phyloP scores from a whole-genome alignment of 2,888 invertebrate species.

The Halocaridina rubra region DNA sequence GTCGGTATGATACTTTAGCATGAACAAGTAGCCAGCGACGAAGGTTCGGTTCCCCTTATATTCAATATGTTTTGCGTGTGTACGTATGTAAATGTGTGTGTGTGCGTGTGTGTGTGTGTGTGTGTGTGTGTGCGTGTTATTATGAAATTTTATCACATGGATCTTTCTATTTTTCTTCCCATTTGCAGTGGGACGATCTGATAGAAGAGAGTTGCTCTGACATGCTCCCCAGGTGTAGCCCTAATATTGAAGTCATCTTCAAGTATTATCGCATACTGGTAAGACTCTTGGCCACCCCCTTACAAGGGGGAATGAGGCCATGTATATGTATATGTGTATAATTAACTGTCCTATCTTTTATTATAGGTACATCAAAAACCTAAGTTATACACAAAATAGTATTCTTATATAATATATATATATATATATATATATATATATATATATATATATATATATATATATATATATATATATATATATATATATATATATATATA shows the following conservation, averaged over 20 bases:
- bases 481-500: constrained; percentile 4
- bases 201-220: constrained; percentile 13
- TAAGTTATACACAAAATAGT: not conserved
- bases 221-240: not conserved
- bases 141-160: not conserved
- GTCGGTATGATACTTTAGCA: too few species aligned
- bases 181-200: constrained; percentile 24
- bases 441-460: constrained; percentile 15
- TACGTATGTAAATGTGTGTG: not conserved
- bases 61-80: not conserved
- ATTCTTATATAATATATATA: not conserved
- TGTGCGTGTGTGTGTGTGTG: not conserved
- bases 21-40: too few species aligned
- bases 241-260: not conserved
- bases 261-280: constrained; percentile 23
- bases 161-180: not conserved
- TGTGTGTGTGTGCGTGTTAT: not conserved
- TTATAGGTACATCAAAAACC: too few species aligned
- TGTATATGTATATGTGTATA: too few species aligned
- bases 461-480: constrained; percentile 2
- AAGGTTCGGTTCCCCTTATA: too few species aligned
- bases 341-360: not conserved
- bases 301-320: too few species aligned
- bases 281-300: not conserved
- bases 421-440: not conserved